Percentiles rank a stretch among this genome's conserved stretches.
phyloP scores from a whole-genome alignment of 2,888 invertebrate species.

The Dugesia japonica region DNA sequence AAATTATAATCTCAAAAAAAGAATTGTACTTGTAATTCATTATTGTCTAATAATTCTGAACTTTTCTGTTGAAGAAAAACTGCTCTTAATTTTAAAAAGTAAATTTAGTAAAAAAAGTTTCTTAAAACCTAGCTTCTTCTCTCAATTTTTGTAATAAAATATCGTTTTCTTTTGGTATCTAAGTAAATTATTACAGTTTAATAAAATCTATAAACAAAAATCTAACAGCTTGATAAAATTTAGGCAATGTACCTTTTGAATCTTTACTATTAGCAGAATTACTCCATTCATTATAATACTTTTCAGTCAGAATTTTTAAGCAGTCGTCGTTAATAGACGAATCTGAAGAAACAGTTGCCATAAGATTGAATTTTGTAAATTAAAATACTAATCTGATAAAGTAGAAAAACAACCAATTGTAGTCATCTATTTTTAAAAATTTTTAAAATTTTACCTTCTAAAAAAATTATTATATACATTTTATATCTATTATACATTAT shows the following conservation, averaged over 20 bases:
- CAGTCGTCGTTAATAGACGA: not conserved
- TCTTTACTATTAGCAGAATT: not conserved
- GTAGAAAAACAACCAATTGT: not conserved
- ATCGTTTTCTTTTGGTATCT: conserved; percentile 62
- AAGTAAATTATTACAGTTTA: conserved; percentile 36
- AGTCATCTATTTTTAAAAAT: no score
- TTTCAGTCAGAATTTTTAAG: not conserved
- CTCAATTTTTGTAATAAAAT: conserved; percentile 63
- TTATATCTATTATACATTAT: no score
- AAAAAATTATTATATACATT: no score
- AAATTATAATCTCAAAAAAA: conserved; percentile 42
- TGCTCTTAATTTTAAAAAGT: conserved; percentile 52
- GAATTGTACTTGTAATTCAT: conserved; percentile 66
- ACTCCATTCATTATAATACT: conserved; percentile 13
- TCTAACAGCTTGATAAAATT: conserved; percentile 2
- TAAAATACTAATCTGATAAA: not conserved
- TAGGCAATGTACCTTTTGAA: not conserved
- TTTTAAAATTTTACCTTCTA: no score
- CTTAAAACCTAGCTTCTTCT: conserved; percentile 59
- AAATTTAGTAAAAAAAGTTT: not conserved
- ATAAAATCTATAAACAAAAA: not conserved
- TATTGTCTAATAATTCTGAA: conserved; percentile 66
- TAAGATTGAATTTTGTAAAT: not conserved
- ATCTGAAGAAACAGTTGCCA: not conserved
- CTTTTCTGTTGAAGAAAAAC: conserved; percentile 70